Evolutionary conservation across 2,888 invertebrate species (phyloP).

Genomic region (Thymelicus sylvestris): DNA sequence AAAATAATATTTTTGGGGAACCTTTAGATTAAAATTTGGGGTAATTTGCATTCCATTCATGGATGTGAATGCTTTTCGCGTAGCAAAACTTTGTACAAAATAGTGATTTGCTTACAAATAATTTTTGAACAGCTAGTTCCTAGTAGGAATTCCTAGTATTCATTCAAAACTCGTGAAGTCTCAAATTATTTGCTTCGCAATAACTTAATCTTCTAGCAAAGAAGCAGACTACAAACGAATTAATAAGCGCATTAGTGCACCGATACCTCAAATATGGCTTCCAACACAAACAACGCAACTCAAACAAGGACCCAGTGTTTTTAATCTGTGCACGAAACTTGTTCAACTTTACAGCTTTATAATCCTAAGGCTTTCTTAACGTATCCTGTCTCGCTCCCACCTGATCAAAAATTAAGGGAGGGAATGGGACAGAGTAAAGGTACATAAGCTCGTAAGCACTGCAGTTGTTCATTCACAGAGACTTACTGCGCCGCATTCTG

Average conservation of each 20-base stretch:
- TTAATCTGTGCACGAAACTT: slow-evolving; percentile 45
- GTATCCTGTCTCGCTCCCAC: slow-evolving; percentile 50
- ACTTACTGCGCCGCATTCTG: slow-evolving; percentile 79
- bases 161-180: no score
- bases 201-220: slow-evolving; percentile 9
- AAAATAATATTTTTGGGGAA: no score
- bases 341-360: slow-evolving; percentile 68
- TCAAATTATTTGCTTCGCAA: not conserved
- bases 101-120: no score
- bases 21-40: no score
- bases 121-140: no score
- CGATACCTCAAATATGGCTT: slow-evolving; percentile 28
- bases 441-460: slow-evolving; percentile 54
- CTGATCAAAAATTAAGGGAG: slow-evolving; percentile 35
- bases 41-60: no score
- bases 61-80: no score
- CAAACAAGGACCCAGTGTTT: slow-evolving; percentile 38
- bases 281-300: slow-evolving; percentile 35
- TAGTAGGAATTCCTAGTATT: no score
- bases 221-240: slow-evolving; percentile 23
- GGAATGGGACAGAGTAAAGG: slow-evolving; percentile 50
- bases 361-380: slow-evolving; percentile 62
- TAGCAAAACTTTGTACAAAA: no score
- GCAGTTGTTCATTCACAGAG: slow-evolving; percentile 76
- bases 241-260: slow-evolving; percentile 29